Conservation (phyloP, 1,140 invertebrate genomes). For the Drosophila asahinai region DNA sequence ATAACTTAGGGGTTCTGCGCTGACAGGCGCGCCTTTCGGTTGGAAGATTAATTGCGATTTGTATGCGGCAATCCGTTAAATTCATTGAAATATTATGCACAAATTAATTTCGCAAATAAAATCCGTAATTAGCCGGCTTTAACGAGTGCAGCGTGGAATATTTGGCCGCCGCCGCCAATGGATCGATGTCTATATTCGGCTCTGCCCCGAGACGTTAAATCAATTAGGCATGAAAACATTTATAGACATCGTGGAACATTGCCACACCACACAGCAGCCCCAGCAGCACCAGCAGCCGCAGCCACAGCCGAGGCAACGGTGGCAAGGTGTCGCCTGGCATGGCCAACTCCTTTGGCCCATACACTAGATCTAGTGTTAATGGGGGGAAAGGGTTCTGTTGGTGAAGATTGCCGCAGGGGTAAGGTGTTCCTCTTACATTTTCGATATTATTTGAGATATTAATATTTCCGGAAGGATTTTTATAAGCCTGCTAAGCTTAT, state of each 20-base stretch:
- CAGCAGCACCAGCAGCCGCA: constrained; percentile 1
- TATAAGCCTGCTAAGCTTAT: too few relatives aligned
- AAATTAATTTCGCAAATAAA: constrained; percentile 70
- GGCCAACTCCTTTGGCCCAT: not conserved
- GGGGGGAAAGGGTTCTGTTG: not conserved
- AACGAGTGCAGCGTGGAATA: constrained; percentile 54
- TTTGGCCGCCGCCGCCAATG: constrained; percentile 26
- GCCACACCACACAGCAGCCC: constrained; percentile 13
- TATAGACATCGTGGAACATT: constrained; percentile 35
- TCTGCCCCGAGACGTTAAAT: constrained; percentile 49
- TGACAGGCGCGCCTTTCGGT: constrained; percentile 23
- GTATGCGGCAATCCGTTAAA: constrained; percentile 74
- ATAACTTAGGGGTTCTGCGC: constrained; percentile 3
- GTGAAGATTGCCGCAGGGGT: not conserved
- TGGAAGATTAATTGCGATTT: constrained; percentile 72
- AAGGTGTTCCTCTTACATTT: not conserved
- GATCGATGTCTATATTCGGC: constrained; percentile 54
- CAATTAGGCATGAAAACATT: constrained; percentile 56
- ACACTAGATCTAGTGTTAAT: too few relatives aligned
- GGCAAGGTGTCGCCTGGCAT: constrained; percentile 7
- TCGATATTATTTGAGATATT: too few relatives aligned
- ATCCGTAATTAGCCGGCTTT: constrained; percentile 56
- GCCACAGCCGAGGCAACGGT: not conserved
- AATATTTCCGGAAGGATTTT: too few relatives aligned
- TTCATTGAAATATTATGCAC: constrained; percentile 80